Percentiles rank a stretch among this genome's conserved stretches.
These are phyloP conservation scores for Boloria selene DNA, from an alignment of 2,888 invertebrate genomes.

Conservation along the genomic window DNA sequence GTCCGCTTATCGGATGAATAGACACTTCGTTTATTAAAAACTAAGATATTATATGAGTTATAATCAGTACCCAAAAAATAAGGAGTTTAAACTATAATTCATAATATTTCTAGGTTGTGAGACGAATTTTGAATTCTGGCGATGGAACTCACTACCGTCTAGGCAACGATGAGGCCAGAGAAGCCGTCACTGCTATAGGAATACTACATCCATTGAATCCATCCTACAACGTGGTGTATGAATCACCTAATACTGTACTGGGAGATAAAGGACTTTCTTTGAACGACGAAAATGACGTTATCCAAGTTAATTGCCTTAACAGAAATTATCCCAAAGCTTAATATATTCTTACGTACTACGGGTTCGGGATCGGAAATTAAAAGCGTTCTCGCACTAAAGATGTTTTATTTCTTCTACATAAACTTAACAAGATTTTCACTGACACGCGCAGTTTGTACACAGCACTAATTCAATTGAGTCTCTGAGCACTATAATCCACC, in stretches of 20 bases:
- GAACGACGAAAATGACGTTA: conserved; percentile 61
- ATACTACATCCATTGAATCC: conserved; percentile 71
- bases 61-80: neutral
- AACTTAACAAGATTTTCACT: too few species aligned
- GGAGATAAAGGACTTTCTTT: conserved; percentile 63
- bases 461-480: too few species aligned
- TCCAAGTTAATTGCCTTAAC: conserved; percentile 47
- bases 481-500: too few species aligned
- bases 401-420: too few species aligned
- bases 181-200: conserved; percentile 59
- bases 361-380: too few species aligned
- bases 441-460: too few species aligned
- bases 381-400: too few species aligned
- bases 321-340: conserved; percentile 31
- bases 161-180: conserved; percentile 62
- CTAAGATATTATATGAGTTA: too few species aligned
- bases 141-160: conserved; percentile 84
- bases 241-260: conserved; percentile 55
- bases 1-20: too few species aligned
- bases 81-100: neutral
- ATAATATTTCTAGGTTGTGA: conserved; percentile 65
- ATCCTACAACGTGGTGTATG: conserved; percentile 56
- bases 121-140: conserved; percentile 83
- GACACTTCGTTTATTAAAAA: too few species aligned
- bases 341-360: too few species aligned